Percentiles rank a stretch among this genome's conserved stretches.
phyloP scores from a whole-genome alignment of 2,113 vertebrate species.

The Melanerpes aurifrons region DNA sequence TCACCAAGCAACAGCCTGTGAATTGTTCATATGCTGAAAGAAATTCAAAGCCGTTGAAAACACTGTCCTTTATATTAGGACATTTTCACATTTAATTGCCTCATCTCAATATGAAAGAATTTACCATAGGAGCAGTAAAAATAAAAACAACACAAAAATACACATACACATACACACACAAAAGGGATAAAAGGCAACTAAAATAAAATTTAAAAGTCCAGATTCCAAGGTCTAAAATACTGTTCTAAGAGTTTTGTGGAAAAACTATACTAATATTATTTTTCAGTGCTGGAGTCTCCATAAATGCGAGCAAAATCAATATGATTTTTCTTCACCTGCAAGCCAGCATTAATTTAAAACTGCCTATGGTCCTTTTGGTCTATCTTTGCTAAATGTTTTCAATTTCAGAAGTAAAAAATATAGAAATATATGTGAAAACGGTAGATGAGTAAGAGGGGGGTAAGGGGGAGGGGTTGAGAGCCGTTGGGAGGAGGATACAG shows the following conservation, averaged over 20 bases:
- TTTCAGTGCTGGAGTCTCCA: rapidly evolving
- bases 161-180: too few relatives aligned
- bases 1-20: rapidly evolving
- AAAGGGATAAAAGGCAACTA: too few relatives aligned
- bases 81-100: rapidly evolving
- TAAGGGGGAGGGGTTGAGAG: rapidly evolving
- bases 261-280: rapidly evolving
- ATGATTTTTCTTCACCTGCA: rapidly evolving
- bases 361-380: rapidly evolving
- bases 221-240: rapidly evolving
- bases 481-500: rapidly evolving
- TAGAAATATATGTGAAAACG: rapidly evolving
- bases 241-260: rapidly evolving
- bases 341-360: rapidly evolving
- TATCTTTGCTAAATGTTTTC: rapidly evolving
- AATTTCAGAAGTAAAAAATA: rapidly evolving
- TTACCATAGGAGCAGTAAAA: rapidly evolving
- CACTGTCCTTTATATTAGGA: rapidly evolving
- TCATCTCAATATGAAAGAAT: rapidly evolving
- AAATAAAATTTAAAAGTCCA: too few relatives aligned
- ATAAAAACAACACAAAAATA: not conserved
- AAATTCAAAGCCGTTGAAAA: too few relatives aligned
- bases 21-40: rapidly evolving
- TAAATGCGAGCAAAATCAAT: rapidly evolving
- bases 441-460: rapidly evolving